Base-by-base conservation (phyloP, 2,888 invertebrate genomes). In the Cryptosula pallasiana region DNA sequence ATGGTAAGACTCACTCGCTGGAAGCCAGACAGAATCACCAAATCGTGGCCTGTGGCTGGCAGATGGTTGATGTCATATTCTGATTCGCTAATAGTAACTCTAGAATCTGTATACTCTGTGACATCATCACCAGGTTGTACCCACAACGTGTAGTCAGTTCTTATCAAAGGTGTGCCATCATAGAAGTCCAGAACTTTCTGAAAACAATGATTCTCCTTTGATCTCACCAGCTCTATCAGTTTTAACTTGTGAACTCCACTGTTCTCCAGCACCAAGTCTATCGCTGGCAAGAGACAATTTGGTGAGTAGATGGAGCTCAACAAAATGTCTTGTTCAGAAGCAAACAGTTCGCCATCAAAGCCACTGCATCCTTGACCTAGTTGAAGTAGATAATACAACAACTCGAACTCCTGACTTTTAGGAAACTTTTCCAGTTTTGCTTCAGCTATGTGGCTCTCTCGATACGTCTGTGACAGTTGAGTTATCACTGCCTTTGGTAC, bases 191-290 rank as follows among this genome's bases (percentile, higher is more conserved):
- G n/a, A 27, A 63, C 63, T 32, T 27, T 34, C 9, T 25, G 25
- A 34, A 29, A 63, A 2, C 27, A 63, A 34, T 2, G 29, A 25
- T 2, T 63, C 3, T 9, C 13, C 13, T n/a, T 63, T 3, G 3
- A 25, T 9, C 63, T 13, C 2, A 27, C 29, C 32, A 90, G 86
- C 87, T 95, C 94, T n/a, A 88, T 87, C 25, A 90, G 87, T 84
- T 92, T 92, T 23, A 95, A 83, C 80, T 91, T 91, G 1, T 90
- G 83, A 16, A 90, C 88, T 54, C 87, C 86, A 25, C 89, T 88
- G 83, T 95, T 95, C 86, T 95, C 95, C 36, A 91, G 84, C 29
- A 91, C 90, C 13, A 91, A 85, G 82, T 94, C 93, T 72, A 93
- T 81, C 73, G 81, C 80, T 1, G 83, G 79, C 73, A 84, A 81